phyloP scores from a whole-genome alignment of 1,140 invertebrate species.

The Pachypsylla venusta region DNA sequence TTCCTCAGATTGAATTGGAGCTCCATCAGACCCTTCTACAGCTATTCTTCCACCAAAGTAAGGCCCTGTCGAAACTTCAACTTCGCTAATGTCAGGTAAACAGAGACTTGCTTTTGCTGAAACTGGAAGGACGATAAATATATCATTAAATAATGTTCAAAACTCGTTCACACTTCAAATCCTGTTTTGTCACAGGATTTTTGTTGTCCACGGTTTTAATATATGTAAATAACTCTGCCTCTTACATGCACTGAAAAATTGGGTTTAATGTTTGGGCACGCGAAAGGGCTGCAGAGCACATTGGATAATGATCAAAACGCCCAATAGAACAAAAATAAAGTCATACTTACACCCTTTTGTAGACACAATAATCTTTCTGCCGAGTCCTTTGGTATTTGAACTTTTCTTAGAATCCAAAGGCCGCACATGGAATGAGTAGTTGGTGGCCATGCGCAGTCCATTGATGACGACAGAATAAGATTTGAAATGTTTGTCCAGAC shows the following conservation, averaged over 20 bases:
- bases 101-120: conserved; percentile 58
- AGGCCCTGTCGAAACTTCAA: conserved; percentile 62
- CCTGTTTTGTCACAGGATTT: too few relatives aligned
- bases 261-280: too few relatives aligned
- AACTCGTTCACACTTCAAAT: too few relatives aligned
- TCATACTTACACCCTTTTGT: conserved; percentile 69
- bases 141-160: too few relatives aligned
- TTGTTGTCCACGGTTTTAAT: too few relatives aligned
- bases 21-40: conserved; percentile 47
- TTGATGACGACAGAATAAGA: conserved; percentile 39
- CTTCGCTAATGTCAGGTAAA: conserved; percentile 54
- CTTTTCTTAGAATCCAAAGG: conserved; percentile 29
- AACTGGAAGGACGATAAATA: conserved; percentile 41
- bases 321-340: conserved; percentile 20
- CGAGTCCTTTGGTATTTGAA: conserved; percentile 21
- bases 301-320: too few relatives aligned
- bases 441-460: conserved; percentile 56
- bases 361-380: conserved; percentile 44
- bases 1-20: conserved; percentile 37
- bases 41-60: conserved; percentile 57
- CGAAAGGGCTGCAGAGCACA: too few relatives aligned
- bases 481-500: conserved; percentile 6
- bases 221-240: too few relatives aligned
- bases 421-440: conserved; percentile 56
- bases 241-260: too few relatives aligned